Conservation (phyloP, 2,888 invertebrate species). For the Piscicola geometra region DNA sequence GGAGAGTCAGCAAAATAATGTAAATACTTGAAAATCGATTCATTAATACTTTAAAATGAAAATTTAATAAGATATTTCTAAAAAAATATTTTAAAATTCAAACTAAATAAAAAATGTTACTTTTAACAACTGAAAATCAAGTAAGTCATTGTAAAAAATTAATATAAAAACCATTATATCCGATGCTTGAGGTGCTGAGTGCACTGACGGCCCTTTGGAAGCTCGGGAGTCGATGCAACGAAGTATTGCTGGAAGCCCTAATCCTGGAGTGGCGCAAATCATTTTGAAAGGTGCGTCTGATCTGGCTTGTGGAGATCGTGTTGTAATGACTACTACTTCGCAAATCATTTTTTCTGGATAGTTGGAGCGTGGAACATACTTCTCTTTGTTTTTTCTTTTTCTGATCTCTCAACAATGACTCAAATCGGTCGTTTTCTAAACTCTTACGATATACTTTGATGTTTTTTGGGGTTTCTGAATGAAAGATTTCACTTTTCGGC, state of each 20-base stretch:
- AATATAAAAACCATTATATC: not conserved
- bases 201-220: not conserved
- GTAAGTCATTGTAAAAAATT: not conserved
- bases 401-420: not conserved
- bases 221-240: not conserved
- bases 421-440: not conserved
- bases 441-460: slow-evolving; percentile 3
- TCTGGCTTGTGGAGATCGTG: not conserved
- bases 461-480: not conserved
- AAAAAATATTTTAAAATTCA: no score
- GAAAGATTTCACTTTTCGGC: not conserved
- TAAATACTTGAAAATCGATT: no score
- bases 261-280: not conserved
- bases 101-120: no score
- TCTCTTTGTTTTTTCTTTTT: not conserved
- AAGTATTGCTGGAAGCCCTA: not conserved
- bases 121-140: no score
- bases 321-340: not conserved
- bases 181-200: not conserved
- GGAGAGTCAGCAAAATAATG: no score
- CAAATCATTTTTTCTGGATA: not conserved
- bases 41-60: no score
- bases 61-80: no score
- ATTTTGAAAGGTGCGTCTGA: not conserved
- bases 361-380: not conserved